These are phyloP conservation scores for Brachionus angularis DNA, from an alignment of 1,140 invertebrate genomes.

Conservation along the genomic window DNA sequence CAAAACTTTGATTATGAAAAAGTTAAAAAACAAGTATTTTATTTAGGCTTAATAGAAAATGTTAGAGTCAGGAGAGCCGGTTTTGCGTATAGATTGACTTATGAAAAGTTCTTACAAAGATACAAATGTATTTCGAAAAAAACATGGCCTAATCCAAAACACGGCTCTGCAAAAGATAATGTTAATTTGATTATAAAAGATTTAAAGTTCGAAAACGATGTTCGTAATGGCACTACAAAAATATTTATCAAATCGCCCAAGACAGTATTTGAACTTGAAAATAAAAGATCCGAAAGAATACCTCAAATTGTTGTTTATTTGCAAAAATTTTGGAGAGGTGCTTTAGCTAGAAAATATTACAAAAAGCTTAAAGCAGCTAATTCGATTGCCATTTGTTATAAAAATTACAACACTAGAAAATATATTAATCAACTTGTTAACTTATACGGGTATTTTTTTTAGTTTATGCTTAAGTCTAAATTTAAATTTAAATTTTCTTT, in stretches of 20 bases:
- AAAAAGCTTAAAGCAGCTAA: conserved; percentile 73
- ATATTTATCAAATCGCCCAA: conserved; percentile 84
- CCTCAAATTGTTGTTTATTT: conserved; percentile 82
- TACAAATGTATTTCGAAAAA: conserved; percentile 92
- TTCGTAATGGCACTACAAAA: conserved; percentile 88
- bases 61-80: conserved; percentile 85
- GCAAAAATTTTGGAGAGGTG: conserved; percentile 66
- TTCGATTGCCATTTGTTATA: conserved; percentile 71
- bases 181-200: conserved; percentile 76
- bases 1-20: conserved; percentile 70
- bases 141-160: conserved; percentile 88
- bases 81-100: conserved; percentile 82
- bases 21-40: conserved; percentile 75
- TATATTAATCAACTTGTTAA: conserved; percentile 28
- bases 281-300: conserved; percentile 67
- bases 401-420: conserved; percentile 67
- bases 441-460: conserved; percentile 19
- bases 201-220: conserved; percentile 72
- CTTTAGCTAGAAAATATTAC: conserved; percentile 18
- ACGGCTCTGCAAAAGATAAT: conserved; percentile 72
- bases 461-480: neutral
- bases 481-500: neutral
- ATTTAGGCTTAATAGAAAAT: conserved; percentile 85
- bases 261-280: conserved; percentile 81
- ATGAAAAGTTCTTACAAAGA: conserved; percentile 77